Evolutionary conservation across 1,140 invertebrate species (phyloP).

Genomic region (Triops cancriformis): DNA sequence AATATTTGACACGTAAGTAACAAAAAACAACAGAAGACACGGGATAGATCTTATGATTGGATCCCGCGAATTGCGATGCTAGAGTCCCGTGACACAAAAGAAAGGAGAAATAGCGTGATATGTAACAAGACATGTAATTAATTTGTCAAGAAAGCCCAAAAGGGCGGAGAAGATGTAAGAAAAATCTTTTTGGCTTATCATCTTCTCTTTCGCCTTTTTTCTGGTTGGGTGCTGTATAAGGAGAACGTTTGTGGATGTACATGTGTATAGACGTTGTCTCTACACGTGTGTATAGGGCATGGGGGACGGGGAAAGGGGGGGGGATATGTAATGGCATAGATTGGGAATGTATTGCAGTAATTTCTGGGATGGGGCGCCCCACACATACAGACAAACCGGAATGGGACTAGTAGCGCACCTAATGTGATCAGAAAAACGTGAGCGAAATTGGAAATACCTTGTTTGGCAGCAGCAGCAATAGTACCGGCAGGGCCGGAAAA

Average conservation of each 20-base stretch:
- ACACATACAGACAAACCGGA: neutral
- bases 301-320: too few species aligned
- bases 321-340: neutral
- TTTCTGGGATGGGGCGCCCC: neutral
- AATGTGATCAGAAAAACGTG: conserved; percentile 14
- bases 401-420: conserved; percentile 8
- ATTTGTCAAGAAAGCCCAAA: neutral
- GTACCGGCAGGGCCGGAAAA: too few species aligned
- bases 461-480: neutral
- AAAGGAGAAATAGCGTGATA: neutral
- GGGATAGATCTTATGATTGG: neutral
- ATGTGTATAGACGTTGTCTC: neutral
- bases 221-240: too few species aligned
- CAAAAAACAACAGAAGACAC: neutral
- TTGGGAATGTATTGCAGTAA: conserved; percentile 10
- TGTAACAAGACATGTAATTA: conserved; percentile 5
- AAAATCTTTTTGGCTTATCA: neutral
- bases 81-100: neutral
- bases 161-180: neutral
- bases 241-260: neutral
- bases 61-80: neutral
- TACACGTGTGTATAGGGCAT: neutral
- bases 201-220: too few species aligned
- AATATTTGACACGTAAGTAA: conserved; percentile 26
- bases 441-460: conserved; percentile 14